phyloP scores from a whole-genome alignment of 2,797 vertebrate species.

The Enteromius mattozi region DNA sequence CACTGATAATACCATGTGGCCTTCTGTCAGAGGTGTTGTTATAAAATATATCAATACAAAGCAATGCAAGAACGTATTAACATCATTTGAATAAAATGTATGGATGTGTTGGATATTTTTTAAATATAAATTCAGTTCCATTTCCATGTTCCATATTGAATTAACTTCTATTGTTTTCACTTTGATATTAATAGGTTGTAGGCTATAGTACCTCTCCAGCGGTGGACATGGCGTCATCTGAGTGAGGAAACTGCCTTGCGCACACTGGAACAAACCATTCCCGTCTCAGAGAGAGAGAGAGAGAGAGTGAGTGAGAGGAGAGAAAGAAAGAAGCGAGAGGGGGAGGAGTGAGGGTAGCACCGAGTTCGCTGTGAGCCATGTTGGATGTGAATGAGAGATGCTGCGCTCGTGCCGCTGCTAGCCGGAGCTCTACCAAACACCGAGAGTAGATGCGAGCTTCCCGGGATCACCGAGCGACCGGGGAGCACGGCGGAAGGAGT shows the following conservation, averaged over 20 bases:
- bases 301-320: conserved; percentile 62
- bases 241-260: conserved; percentile 69
- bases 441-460: conserved; percentile 84
- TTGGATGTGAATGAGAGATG: conserved; percentile 89
- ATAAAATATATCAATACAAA: background rate
- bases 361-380: conserved; percentile 89
- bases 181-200: conserved; percentile 7
- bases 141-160: background rate
- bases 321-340: conserved; percentile 69
- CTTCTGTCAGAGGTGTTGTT: background rate
- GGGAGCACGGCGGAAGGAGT: conserved; percentile 84
- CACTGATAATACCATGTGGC: background rate
- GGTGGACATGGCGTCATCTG: conserved; percentile 80
- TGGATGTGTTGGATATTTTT: background rate
- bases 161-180: background rate
- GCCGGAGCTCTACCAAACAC: conserved; percentile 75
- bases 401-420: conserved; percentile 77
- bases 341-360: conserved; percentile 82
- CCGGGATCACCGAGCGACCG: conserved; percentile 79
- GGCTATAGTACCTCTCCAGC: conserved; percentile 65
- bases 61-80: background rate
- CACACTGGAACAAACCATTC: conserved; percentile 80
- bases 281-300: conserved; percentile 62
- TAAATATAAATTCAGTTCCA: background rate
- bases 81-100: background rate